These are phyloP conservation scores for Tachyglossus aculeatus DNA, from an alignment of 2,797 vertebrate species.

Conservation along the genomic window DNA sequence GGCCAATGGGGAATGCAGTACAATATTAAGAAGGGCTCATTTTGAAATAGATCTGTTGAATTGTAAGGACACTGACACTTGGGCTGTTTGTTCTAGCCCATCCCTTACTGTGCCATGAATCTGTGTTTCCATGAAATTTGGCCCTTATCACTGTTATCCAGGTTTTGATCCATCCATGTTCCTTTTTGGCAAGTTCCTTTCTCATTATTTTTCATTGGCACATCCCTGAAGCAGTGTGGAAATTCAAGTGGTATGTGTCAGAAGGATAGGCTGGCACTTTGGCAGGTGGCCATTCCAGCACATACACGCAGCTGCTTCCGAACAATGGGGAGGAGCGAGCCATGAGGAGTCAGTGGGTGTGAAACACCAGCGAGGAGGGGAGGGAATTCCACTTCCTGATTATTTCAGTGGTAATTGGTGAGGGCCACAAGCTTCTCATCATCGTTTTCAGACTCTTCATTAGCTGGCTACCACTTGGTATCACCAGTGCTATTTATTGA, in stretches of 20 bases:
- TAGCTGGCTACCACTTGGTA: too few relatives aligned
- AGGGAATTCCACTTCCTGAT: too few relatives aligned
- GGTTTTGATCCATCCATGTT: neutral
- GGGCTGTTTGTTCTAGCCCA: neutral
- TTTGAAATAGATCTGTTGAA: too few relatives aligned
- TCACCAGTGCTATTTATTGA: too few relatives aligned
- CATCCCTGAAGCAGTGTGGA: neutral
- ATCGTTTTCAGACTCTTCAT: too few relatives aligned
- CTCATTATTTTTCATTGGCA: neutral
- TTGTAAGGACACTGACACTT: neutral
- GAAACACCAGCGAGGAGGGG: neutral
- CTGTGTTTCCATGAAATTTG: neutral
- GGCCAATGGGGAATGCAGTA: too few relatives aligned
- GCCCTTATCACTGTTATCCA: neutral
- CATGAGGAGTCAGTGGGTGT: neutral
- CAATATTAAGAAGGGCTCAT: too few relatives aligned
- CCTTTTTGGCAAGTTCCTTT: neutral
- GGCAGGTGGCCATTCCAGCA: neutral
- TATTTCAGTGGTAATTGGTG: too few relatives aligned
- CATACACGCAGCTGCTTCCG: neutral
- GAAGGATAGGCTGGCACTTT: neutral
- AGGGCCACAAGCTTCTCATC: too few relatives aligned
- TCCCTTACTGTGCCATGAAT: neutral
- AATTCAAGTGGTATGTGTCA: neutral
- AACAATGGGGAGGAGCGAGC: neutral